These are phyloP conservation scores for Mustelus asterias DNA, from an alignment of 2,113 vertebrate species.

Conservation along the genomic window DNA sequence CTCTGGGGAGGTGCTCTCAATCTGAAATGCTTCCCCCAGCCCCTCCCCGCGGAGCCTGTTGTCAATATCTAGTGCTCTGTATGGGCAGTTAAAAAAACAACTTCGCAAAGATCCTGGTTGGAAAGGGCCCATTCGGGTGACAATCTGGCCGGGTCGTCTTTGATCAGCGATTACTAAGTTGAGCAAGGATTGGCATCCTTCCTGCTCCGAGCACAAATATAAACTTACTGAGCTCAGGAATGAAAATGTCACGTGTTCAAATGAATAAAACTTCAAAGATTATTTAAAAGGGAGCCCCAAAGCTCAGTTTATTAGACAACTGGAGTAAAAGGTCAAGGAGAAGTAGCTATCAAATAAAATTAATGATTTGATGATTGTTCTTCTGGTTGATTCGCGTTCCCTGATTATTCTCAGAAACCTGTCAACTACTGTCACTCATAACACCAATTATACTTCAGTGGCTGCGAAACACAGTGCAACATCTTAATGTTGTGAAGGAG, in stretches of 20 bases:
- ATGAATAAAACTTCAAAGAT: slow-evolving; percentile 13
- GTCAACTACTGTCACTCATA: background rate
- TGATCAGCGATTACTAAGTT: slow-evolving; percentile 1
- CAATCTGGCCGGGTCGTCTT: background rate
- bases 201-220: background rate
- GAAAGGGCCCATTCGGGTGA: background rate
- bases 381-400: background rate
- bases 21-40: slow-evolving; percentile 7
- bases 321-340: background rate
- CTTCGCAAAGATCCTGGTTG: slow-evolving; percentile 16
- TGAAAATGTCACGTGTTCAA: background rate
- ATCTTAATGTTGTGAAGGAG: background rate
- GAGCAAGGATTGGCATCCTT: background rate
- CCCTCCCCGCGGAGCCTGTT: background rate
- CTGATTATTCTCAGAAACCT: background rate
- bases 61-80: background rate
- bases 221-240: slow-evolving; percentile 1
- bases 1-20: slow-evolving; percentile 16
- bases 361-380: background rate
- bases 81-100: background rate
- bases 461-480: background rate
- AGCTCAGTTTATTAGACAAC: background rate
- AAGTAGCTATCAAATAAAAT: background rate
- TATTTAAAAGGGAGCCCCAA: background rate
- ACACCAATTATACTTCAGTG: background rate